Conservation (phyloP, 2,113 vertebrate genomes). For the Marcusenius ussheri region DNA sequence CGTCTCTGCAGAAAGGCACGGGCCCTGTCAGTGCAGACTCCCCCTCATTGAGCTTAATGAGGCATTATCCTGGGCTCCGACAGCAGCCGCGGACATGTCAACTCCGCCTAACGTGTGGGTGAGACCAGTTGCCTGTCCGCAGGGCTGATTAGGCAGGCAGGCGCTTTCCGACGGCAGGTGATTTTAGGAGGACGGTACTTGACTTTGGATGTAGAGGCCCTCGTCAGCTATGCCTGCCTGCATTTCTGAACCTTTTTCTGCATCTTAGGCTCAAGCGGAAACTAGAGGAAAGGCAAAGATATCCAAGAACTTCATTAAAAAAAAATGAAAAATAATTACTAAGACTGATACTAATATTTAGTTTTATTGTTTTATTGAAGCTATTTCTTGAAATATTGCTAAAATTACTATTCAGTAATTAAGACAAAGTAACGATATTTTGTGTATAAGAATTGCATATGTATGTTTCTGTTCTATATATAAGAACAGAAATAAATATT, state of each 20-base stretch:
- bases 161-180: not conserved
- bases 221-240: not conserved
- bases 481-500: constrained; percentile 12
- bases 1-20: constrained; percentile 21
- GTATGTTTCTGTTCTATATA: not conserved
- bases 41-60: constrained; percentile 45
- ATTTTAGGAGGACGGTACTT: not conserved
- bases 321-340: not conserved
- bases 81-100: constrained; percentile 29
- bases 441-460: not conserved
- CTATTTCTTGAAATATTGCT: not conserved
- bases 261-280: not conserved
- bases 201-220: not conserved
- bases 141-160: constrained; percentile 15
- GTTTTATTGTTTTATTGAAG: not conserved
- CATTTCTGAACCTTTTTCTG: not conserved
- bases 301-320: not conserved
- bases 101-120: constrained; percentile 24
- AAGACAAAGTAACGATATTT: not conserved
- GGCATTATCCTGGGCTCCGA: constrained; percentile 33
- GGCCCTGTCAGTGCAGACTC: constrained; percentile 31
- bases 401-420: not conserved
- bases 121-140: not conserved
- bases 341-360: not conserved
- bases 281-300: not conserved